Conservation (phyloP, 1,140 invertebrate species). For the Drosophila biarmipes region DNA sequence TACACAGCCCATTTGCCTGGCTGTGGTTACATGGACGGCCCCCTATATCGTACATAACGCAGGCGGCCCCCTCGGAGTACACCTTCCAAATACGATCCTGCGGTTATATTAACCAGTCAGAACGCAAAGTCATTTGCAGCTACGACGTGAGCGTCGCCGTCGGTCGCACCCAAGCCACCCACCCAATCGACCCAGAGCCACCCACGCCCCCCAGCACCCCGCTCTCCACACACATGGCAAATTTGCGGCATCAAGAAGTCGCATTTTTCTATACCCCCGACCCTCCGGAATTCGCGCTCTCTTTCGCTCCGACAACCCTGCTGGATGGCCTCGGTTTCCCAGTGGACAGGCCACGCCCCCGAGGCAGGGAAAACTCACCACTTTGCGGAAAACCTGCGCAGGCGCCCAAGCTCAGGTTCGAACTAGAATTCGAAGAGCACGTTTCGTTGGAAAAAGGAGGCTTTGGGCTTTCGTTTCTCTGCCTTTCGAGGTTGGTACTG, state of each 20-base stretch:
- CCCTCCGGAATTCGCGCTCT: conserved; percentile 2
- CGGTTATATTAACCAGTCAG: conserved; percentile 85
- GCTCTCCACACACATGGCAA: conserved; percentile 55
- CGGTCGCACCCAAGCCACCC: conserved; percentile 31
- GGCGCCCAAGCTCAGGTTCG: conserved; percentile 29
- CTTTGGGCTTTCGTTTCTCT: conserved; percentile 21
- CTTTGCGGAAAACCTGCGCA: conserved; percentile 37
- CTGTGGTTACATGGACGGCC: conserved; percentile 30
- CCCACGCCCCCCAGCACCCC: neutral
- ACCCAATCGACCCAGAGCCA: neutral
- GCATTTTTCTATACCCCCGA: conserved; percentile 73
- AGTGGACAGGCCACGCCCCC: conserved; percentile 56
- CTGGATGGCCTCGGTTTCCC: neutral
- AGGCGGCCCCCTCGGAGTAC: neutral
- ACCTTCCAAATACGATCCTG: conserved; percentile 69
- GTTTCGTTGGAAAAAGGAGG: conserved; percentile 34
- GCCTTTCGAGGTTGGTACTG: neutral
- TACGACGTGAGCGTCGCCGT: conserved; percentile 37
- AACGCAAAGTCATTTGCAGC: conserved; percentile 81
- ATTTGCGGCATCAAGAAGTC: conserved; percentile 84
- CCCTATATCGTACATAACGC: conserved; percentile 30
- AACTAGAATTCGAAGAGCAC: conserved; percentile 29
- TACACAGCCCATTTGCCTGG: conserved; percentile 63
- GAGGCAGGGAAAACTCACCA: conserved; percentile 64
- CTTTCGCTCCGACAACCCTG: conserved; percentile 5